These are phyloP conservation scores for Sylvia atricapilla DNA, from an alignment of 2,113 vertebrate genomes.

Conservation along the genomic window DNA sequence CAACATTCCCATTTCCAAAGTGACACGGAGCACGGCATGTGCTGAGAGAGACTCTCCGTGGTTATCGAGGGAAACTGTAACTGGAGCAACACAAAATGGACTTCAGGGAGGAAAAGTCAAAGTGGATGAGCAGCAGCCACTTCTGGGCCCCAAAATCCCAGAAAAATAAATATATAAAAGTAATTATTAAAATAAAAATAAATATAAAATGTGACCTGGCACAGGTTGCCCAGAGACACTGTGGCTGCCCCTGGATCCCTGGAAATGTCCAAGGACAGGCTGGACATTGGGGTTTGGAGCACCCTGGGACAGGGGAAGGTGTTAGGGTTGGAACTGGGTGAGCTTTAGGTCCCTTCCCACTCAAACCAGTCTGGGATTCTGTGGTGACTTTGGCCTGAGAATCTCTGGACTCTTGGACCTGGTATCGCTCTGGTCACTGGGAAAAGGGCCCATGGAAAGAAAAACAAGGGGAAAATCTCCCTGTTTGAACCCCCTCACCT, in stretches of 20 bases:
- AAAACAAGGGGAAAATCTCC: background rate
- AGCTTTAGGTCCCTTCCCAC: background rate
- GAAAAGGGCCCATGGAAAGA: background rate
- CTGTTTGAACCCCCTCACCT: background rate
- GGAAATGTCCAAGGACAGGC: background rate
- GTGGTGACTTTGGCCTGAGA: background rate
- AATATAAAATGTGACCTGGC: background rate
- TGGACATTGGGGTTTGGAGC: background rate
- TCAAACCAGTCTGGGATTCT: background rate
- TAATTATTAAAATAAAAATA: background rate
- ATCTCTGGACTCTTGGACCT: background rate
- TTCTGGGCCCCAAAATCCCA: background rate
- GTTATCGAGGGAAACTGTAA: background rate
- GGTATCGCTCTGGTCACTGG: background rate
- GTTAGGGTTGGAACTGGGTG: background rate
- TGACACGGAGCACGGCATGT: rapidly evolving
- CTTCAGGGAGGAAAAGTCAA: background rate
- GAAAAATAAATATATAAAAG: background rate
- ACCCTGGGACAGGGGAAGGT: background rate
- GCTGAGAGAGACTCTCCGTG: background rate
- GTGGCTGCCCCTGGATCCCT: background rate
- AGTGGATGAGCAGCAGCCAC: background rate
- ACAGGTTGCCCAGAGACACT: background rate
- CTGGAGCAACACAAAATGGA: background rate
- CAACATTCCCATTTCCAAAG: background rate